Conservation (phyloP, 2,888 invertebrate genomes). For the Gastracanthus pulcherrimus region DNA sequence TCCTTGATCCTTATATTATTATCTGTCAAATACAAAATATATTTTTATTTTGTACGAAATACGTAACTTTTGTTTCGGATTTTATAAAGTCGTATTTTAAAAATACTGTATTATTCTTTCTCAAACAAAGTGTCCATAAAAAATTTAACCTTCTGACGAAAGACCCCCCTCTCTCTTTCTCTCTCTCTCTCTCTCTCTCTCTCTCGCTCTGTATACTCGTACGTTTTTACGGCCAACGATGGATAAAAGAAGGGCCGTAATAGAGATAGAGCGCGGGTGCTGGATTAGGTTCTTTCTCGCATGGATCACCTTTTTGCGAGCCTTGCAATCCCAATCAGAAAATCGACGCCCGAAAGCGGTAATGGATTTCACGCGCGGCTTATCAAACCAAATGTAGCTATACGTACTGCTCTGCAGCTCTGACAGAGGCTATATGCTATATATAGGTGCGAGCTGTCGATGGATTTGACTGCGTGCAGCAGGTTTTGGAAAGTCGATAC, state of each 20-base stretch:
- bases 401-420: background rate
- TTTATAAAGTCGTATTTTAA: no score
- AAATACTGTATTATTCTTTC: no score
- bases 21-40: no score
- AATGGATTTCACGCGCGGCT: conserved; percentile 21
- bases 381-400: background rate
- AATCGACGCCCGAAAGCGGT: background rate
- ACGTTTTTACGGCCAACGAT: background rate
- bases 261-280: background rate
- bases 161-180: conserved; percentile 8
- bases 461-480: background rate
- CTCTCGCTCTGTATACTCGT: no score
- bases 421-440: no score
- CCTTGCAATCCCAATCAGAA: background rate
- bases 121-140: no score
- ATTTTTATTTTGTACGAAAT: no score
- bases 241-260: background rate
- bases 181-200: background rate
- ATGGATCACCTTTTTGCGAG: background rate
- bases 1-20: no score
- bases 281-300: background rate
- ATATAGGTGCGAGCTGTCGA: no score
- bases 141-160: no score
- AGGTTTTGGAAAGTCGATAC: background rate
- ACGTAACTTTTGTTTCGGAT: no score